Evolutionary conservation across 2,113 vertebrate species (phyloP), one percentile per base, ranked within the genome.

Genomic region (Antigone vipio): DNA sequence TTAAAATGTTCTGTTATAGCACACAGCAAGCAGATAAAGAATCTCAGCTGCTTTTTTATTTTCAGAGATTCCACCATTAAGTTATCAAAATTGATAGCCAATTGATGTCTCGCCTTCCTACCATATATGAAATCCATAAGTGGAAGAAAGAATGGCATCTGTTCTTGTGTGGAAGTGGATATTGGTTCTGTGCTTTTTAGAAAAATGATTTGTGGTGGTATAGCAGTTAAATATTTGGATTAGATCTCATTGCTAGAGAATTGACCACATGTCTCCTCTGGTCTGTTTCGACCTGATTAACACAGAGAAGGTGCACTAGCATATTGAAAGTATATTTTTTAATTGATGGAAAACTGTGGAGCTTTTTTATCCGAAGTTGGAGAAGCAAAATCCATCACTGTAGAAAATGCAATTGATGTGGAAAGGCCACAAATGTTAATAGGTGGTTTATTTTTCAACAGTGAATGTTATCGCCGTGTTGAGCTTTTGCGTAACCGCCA

Each of bases 381-480:
- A 78, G 44, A 68, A 71, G 27, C 35, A 81, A 63, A 91, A 53
- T 55, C 16, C 44, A 32, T 30, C 52, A 13, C 34, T 87, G 55
- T 18, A 69, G 34, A 34, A 62, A 64, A 72, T 12, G 5, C 55
- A 14, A 4, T 76, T 9, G 20, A 45, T 18, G 32, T 63, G 56
- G 47, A 40, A 68, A 66, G 72, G 34, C 26, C 21, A 19, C 30
- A 67, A 2, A 22, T 14, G 23, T 69, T 95, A 96, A 93, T 3
- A 40, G 24, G 9, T 62, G 58, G 30, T 93, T 97, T 78, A 5
- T 71, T 90, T 80, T 30, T 75, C 81, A 75, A 47, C 95, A 98
- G 98, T 9, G 98, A 99, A 81, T 99, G 99, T 81, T 99, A 99
- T 71, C 99, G 98, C 55, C 98, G 99, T 11, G 99, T 99, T 9